These are phyloP conservation scores for Cepaea nemoralis DNA, from an alignment of 1,140 invertebrate species.

Conservation along the genomic window DNA sequence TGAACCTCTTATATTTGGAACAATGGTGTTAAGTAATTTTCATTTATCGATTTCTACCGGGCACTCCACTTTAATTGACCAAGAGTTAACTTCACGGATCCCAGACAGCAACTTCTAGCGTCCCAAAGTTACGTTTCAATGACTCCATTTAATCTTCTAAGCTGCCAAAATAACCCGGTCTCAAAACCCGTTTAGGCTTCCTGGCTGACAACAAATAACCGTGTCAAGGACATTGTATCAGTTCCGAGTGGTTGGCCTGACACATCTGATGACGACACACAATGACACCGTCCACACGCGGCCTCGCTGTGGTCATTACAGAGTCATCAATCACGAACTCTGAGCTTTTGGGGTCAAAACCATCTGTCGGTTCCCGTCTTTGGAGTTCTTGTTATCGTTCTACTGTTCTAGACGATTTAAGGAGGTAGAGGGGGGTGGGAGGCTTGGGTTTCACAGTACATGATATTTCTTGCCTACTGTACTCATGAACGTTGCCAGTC, in stretches of 20 bases:
- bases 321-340: constrained; percentile 22
- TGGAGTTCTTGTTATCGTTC: too few relatives aligned
- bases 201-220: background rate
- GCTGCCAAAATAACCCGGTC: background rate
- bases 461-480: too few relatives aligned
- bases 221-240: constrained; percentile 2
- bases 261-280: constrained; percentile 30
- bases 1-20: too few relatives aligned
- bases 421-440: too few relatives aligned
- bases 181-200: background rate
- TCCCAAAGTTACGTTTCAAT: background rate
- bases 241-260: background rate
- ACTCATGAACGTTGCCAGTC: too few relatives aligned
- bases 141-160: background rate
- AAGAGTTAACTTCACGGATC: background rate
- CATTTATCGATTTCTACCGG: too few relatives aligned
- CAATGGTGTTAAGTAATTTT: too few relatives aligned
- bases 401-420: too few relatives aligned
- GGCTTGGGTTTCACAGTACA: too few relatives aligned
- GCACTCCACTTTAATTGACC: too few relatives aligned
- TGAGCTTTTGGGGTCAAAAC: constrained; percentile 16
- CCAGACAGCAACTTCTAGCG: background rate
- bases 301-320: constrained; percentile 11
- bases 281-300: constrained; percentile 1
- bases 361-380: constrained; percentile 14